Evolutionary conservation across 2,888 invertebrate genomes (phyloP).

Genomic region (Tetramorium bicarinatum): DNA sequence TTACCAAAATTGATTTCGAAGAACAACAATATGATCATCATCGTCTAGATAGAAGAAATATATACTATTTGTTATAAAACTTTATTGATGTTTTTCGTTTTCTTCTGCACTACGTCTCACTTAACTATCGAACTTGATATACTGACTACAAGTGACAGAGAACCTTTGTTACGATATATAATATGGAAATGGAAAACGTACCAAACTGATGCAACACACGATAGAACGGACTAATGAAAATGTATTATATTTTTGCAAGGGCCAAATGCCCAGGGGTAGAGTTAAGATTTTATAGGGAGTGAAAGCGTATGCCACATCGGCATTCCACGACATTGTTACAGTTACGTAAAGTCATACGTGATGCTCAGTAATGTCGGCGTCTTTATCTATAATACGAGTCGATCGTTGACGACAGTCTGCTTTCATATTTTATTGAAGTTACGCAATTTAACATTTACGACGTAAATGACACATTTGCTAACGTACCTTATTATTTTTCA

Average conservation of each 20-base stretch:
- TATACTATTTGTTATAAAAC: no score
- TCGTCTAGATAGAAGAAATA: no score
- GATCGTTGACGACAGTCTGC: not conserved
- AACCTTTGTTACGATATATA: not conserved
- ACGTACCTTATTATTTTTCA: not conserved
- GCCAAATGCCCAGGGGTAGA: constrained; percentile 22
- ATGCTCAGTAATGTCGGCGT: not conserved
- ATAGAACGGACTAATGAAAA: not conserved
- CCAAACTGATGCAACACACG: not conserved
- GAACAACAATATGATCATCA: no score
- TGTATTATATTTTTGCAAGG: constrained; percentile 13
- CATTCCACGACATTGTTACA: constrained; percentile 9
- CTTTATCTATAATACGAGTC: not conserved
- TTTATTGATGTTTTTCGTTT: no score
- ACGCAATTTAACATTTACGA: not conserved
- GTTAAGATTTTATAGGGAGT: not conserved
- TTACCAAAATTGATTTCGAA: no score
- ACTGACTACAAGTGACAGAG: not conserved
- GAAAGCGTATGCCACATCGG: not conserved
- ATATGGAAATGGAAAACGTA: constrained; percentile 7
- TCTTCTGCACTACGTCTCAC: not conserved
- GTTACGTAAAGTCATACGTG: not conserved
- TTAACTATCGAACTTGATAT: not conserved
- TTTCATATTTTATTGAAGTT: constrained; percentile 18
- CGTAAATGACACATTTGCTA: not conserved